A percentile compares a stretch with the other conserved stretches of the same genome.
Evolutionary conservation across 1,140 invertebrate genomes (phyloP).

Genomic region (Bombus impatiens): DNA sequence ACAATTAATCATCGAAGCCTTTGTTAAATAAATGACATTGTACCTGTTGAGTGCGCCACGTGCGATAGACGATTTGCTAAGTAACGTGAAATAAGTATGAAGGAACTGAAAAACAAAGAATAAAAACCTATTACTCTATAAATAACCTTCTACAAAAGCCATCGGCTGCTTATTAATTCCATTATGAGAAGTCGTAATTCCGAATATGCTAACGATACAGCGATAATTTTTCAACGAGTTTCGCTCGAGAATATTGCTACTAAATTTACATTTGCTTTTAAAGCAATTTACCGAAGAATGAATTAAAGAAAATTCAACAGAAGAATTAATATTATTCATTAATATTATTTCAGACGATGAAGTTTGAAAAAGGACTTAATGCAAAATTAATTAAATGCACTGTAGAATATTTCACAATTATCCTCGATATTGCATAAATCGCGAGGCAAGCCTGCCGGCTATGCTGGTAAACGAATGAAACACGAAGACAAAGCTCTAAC

Average conservation of each 20-base stretch:
- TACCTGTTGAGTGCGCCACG: not conserved
- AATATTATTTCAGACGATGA: not conserved
- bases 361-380: not conserved
- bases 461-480: not conserved
- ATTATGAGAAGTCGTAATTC: not conserved
- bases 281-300: not conserved
- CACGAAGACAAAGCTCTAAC: accelerated
- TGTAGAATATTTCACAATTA: not conserved
- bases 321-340: not conserved
- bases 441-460: not conserved
- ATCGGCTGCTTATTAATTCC: not conserved
- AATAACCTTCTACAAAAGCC: not conserved
- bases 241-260: not conserved
- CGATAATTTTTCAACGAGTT: not conserved
- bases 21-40: slow-evolving; percentile 6
- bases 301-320: not conserved
- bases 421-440: not conserved
- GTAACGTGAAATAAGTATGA: not conserved
- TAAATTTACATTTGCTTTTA: not conserved
- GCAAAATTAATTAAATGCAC: not conserved
- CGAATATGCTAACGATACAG: not conserved
- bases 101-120: not conserved
- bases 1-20: slow-evolving; percentile 25
- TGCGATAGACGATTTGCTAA: not conserved
- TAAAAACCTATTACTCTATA: not conserved